Evolutionary conservation across 2,113 vertebrate genomes (phyloP), one percentile per base, ranked within the genome.

Genomic region (Balaeniceps rex): DNA sequence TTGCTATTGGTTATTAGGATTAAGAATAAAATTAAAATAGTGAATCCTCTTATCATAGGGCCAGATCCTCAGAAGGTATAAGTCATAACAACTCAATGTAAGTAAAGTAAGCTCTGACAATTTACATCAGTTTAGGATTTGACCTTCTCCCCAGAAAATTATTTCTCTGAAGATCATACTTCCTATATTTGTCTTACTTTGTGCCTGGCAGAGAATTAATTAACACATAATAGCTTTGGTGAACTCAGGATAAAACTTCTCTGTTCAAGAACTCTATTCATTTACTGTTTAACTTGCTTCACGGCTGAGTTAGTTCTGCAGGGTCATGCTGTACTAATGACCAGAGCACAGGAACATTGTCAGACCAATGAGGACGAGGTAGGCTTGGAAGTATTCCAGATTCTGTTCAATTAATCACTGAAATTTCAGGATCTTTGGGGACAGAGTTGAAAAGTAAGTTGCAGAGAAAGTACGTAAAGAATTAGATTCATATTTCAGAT

Each of bases 221-320:
- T 94, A 96, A 94, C 76, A 96, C 77, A n/a, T 93, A 96, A 97
- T 97, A 96, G 94, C 93, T 91, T 96, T 95, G 88, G 86, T 93
- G 94, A 97, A 90, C 90, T 96, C 86, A 65, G 88, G 91, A 95
- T 93, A 96, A 96, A 96, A 97, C 79, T 96, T 90, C 65, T 40
- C 84, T 94, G 91, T 88, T 97, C 81, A 92, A 77, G 97, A 97
- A 84, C 83, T 93, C 94, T 89, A 77, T 97, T 97, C 95, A 93
- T 96, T 97, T 98, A 97, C 96, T 98, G 95, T 97, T 98, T 98
- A 98, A 97, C 97, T 96, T 96, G 87, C 94, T 98, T 97, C 96
- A 97, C 93, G 97, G 97, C 93, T 95, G 97, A 98, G 95, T 97
- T 96, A 92, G 89, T 95, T 94, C 88, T 93, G 81, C 77, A 86